Evolutionary conservation across 2,888 invertebrate genomes (phyloP).

Genomic region (Melinaea menophilus): DNA sequence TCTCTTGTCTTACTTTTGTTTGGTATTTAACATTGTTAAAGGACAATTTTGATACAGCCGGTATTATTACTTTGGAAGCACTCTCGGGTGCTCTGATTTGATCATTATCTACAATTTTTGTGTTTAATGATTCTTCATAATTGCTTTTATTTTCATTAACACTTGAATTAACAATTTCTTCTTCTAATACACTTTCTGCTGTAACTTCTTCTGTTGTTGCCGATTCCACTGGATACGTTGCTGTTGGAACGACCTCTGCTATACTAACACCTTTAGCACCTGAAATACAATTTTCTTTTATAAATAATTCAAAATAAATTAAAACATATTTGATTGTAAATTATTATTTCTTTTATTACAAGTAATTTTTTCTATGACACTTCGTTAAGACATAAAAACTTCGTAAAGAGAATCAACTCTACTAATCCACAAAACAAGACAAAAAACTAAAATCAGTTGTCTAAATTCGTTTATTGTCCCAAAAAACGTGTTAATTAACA

Average conservation of each 20-base stretch:
- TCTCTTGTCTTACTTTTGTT: conserved; percentile 38
- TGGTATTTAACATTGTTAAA: conserved; percentile 46
- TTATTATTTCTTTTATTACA: too few relatives aligned
- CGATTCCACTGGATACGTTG: conserved; percentile 16
- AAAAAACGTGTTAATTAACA: too few relatives aligned
- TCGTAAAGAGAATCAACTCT: too few relatives aligned
- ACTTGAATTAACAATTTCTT: conserved; percentile 11
- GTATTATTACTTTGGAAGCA: conserved; percentile 60
- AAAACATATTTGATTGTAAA: too few relatives aligned
- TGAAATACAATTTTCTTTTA: conserved; percentile 40
- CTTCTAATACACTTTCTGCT: conserved; percentile 5
- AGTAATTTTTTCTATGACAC: too few relatives aligned
- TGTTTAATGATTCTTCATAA: conserved; percentile 23
- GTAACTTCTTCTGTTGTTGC: conserved; percentile 21
- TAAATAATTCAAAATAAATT: too few relatives aligned
- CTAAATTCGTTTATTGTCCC: too few relatives aligned
- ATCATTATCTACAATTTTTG: conserved; percentile 41
- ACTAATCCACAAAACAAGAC: too few relatives aligned
- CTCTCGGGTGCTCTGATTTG: conserved; percentile 49
- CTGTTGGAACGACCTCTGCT: conserved; percentile 38
- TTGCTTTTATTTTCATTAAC: conserved; percentile 14
- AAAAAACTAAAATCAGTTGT: too few relatives aligned
- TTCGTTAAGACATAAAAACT: too few relatives aligned
- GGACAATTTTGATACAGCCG: conserved; percentile 44
- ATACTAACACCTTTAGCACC: conserved; percentile 50